Conservation (phyloP, 2,113 vertebrate genomes). For the Daphoenositta chrysoptera region DNA sequence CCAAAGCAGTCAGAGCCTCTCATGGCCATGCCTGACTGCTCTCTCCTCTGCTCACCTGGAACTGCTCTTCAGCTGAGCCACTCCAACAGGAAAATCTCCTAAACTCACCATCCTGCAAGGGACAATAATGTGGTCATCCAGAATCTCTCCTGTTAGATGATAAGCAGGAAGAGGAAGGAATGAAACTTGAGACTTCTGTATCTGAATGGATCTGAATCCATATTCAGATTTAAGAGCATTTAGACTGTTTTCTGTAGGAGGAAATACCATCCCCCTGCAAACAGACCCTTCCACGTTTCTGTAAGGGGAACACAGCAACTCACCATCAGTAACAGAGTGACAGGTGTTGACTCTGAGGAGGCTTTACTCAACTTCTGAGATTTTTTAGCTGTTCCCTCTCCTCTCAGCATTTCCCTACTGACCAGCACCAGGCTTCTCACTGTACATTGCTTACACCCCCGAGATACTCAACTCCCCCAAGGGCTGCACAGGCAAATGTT, state of each 20-base stretch:
- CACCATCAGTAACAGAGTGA: background rate
- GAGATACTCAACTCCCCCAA: background rate
- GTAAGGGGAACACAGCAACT: background rate
- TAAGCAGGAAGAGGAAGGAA: background rate
- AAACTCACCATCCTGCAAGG: background rate
- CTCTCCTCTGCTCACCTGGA: background rate
- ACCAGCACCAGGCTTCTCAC: background rate
- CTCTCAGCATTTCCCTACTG: background rate
- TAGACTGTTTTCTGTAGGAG: background rate
- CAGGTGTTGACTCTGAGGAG: background rate
- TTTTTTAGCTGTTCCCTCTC: background rate
- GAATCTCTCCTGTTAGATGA: background rate
- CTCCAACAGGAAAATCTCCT: background rate
- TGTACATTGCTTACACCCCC: background rate
- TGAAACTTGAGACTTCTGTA: background rate
- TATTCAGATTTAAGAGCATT: background rate
- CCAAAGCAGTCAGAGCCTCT: background rate
- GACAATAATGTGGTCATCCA: background rate
- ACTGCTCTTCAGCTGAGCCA: background rate
- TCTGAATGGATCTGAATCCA: too few relatives aligned
- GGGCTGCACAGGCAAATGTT: background rate
- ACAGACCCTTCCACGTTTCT: background rate
- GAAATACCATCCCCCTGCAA: background rate
- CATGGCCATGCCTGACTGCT: background rate
- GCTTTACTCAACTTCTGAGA: background rate